Evolutionary conservation across 2,888 invertebrate genomes (phyloP).

Genomic region (Zaprionus lineosus): DNA sequence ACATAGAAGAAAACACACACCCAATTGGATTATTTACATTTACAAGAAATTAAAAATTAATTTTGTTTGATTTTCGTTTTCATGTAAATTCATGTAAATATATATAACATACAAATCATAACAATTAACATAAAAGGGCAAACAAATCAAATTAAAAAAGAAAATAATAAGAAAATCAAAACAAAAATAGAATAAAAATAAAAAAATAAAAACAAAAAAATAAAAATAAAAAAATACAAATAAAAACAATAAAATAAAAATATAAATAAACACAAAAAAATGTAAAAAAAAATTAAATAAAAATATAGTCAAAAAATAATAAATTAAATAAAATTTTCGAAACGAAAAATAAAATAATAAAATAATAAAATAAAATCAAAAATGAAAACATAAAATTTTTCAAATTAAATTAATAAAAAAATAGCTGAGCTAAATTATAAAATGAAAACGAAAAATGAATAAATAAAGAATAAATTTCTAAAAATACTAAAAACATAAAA

Average conservation of each 20-base stretch:
- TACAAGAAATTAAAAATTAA: conserved; percentile 81
- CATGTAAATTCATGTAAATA: conserved; percentile 64
- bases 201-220: conserved; percentile 3
- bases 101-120: conserved; percentile 70
- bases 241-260: neutral
- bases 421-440: neutral
- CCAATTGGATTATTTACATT: conserved; percentile 83
- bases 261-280: neutral
- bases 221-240: conserved; percentile 2
- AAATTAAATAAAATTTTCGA: neutral
- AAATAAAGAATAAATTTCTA: conserved; percentile 24
- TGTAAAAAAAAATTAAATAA: neutral
- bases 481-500: conserved; percentile 44
- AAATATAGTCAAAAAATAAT: neutral
- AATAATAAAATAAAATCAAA: conserved; percentile 24
- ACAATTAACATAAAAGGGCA: conserved; percentile 50
- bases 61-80: conserved; percentile 57
- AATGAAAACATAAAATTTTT: conserved; percentile 16
- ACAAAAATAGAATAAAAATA: conserved; percentile 15
- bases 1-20: conserved; percentile 83
- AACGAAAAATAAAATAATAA: conserved; percentile 4
- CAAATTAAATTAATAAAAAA: conserved; percentile 1
- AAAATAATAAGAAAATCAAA: conserved; percentile 34
- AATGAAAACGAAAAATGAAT: conserved; percentile 20
- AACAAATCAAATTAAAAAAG: conserved; percentile 33